phyloP scores from a whole-genome alignment of 2,888 invertebrate genomes.

The Sphaerophoria rueppellii region DNA sequence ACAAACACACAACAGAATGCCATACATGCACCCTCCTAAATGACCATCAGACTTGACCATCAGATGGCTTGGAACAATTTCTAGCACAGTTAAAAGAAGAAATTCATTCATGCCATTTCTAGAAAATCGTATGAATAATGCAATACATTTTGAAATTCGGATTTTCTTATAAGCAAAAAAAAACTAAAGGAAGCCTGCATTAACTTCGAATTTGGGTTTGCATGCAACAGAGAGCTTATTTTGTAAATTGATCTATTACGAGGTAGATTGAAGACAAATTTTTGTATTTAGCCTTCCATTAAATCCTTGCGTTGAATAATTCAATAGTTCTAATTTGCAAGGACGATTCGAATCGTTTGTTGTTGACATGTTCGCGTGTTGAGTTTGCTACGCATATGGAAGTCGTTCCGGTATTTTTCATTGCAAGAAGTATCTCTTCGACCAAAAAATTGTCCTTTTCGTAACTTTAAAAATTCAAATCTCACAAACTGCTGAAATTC shows the following conservation, averaged over 20 bases:
- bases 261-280: slow-evolving; percentile 17
- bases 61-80: background rate
- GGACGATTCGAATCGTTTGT: background rate
- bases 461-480: too few relatives aligned
- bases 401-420: too few relatives aligned
- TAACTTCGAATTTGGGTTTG: background rate
- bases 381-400: too few relatives aligned
- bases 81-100: slow-evolving; percentile 16
- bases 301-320: slow-evolving; percentile 17
- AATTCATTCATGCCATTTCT: slow-evolving; percentile 25
- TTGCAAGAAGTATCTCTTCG: too few relatives aligned
- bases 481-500: too few relatives aligned
- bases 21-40: background rate
- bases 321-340: slow-evolving; percentile 26
- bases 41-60: slow-evolving; percentile 8
- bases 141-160: slow-evolving; percentile 32
- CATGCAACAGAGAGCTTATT: slow-evolving; percentile 24
- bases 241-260: slow-evolving; percentile 46
- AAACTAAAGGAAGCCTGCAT: background rate
- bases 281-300: background rate
- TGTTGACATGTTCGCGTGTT: background rate
- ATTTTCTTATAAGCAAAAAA: background rate
- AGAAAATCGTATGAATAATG: slow-evolving; percentile 49
- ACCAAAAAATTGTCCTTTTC: too few relatives aligned
- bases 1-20: background rate